phyloP scores from a whole-genome alignment of 2,888 invertebrate species.

The Anaspis maculata region DNA sequence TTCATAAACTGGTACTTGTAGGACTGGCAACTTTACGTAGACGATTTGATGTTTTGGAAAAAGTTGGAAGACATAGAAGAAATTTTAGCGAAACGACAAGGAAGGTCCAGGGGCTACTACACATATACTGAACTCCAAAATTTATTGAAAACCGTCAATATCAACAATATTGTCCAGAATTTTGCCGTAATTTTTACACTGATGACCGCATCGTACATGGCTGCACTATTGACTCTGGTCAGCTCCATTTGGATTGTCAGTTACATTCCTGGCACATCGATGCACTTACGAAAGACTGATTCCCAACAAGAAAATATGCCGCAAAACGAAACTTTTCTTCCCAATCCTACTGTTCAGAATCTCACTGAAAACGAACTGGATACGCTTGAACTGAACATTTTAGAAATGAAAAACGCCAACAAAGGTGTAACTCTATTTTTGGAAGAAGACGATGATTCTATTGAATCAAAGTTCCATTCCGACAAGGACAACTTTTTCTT shows the following conservation, averaged over 20 bases:
- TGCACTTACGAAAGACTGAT: too few relatives aligned
- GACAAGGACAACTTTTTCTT: too few relatives aligned
- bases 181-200: slow-evolving; percentile 48
- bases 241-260: slow-evolving; percentile 50
- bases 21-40: slow-evolving; percentile 85
- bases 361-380: too few relatives aligned
- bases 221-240: slow-evolving; percentile 50
- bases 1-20: slow-evolving; percentile 30
- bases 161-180: slow-evolving; percentile 45
- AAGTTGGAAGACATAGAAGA: slow-evolving; percentile 63
- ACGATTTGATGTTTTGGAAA: slow-evolving; percentile 64
- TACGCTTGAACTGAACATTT: too few relatives aligned
- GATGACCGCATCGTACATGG: slow-evolving; percentile 53
- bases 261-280: slow-evolving; percentile 45
- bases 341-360: too few relatives aligned
- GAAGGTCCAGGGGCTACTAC: slow-evolving; percentile 66
- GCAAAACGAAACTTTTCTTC: too few relatives aligned
- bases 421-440: too few relatives aligned
- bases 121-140: slow-evolving; percentile 71
- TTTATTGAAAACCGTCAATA: slow-evolving; percentile 44
- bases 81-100: slow-evolving; percentile 66
- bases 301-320: background rate
- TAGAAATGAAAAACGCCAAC: too few relatives aligned
- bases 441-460: too few relatives aligned
- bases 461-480: too few relatives aligned